phyloP scores from a whole-genome alignment of 2,888 invertebrate species.

The Erynnis tages region DNA sequence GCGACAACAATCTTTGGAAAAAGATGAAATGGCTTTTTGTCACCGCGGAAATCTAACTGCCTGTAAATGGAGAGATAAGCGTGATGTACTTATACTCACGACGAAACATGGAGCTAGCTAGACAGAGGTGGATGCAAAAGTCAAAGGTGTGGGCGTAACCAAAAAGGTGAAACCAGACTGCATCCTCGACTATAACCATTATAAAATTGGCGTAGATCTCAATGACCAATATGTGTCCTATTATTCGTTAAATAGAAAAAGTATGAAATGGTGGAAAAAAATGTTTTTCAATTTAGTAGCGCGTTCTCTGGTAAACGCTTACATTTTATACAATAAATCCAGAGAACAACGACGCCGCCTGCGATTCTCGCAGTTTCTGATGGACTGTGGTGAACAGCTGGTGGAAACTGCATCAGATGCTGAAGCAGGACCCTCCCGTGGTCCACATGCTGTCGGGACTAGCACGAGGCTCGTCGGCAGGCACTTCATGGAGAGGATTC shows the following conservation, averaged over 20 bases:
- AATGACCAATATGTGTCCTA: constrained; percentile 1
- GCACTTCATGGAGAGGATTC: constrained; percentile 15
- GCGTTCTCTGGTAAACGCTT: constrained; percentile 31
- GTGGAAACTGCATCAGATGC: constrained; percentile 10
- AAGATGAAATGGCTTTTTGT: constrained; percentile 23
- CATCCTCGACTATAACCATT: neutral
- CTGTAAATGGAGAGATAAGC: constrained; percentile 35
- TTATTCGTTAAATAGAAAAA: constrained; percentile 24
- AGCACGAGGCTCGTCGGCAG: constrained; percentile 16
- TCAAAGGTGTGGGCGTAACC: constrained; percentile 17
- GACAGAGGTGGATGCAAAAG: constrained; percentile 26
- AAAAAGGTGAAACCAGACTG: neutral
- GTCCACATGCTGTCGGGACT: constrained; percentile 19
- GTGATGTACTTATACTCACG: constrained; percentile 30
- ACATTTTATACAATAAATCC: constrained; percentile 27
- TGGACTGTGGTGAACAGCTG: constrained; percentile 21
- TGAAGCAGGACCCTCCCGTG: constrained; percentile 13
- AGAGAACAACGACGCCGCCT: constrained; percentile 10
- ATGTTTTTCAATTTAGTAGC: constrained; percentile 35
- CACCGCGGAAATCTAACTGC: constrained; percentile 32
- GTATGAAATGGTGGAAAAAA: constrained; percentile 34
- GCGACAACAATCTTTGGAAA: constrained; percentile 22
- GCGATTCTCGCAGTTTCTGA: constrained; percentile 26
- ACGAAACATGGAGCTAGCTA: constrained; percentile 19
- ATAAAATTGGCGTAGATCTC: neutral